Conservation (phyloP, 37 sponge, comb jelly and placozoan species). For the Theonella swinhoei region DNA sequence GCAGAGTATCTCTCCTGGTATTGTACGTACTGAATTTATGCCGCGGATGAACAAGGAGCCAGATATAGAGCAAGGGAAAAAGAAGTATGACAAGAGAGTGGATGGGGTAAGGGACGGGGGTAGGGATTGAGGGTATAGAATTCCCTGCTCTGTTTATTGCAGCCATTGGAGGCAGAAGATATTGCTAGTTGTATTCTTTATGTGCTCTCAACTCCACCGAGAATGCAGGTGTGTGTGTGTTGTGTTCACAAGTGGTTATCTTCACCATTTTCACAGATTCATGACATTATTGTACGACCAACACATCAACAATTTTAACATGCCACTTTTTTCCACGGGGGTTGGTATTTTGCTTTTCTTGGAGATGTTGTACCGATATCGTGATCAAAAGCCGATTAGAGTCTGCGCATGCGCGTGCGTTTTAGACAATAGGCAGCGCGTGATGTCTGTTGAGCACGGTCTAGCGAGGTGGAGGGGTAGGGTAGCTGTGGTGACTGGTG, state of each 20-base stretch:
- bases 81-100: conserved; percentile 29
- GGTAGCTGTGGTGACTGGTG: background rate
- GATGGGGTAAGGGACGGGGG: background rate
- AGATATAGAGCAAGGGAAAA: conserved; percentile 38
- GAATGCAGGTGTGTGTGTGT: conserved; percentile 43
- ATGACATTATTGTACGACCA: conserved; percentile 21
- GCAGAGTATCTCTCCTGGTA: no score
- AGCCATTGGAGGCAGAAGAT: conserved; percentile 69
- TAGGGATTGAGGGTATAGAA: no score
- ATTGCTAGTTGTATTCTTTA: conserved; percentile 55
- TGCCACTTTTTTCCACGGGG: no score
- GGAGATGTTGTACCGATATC: no score
- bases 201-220: conserved; percentile 67
- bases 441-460: no score
- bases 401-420: no score
- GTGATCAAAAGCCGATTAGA: no score
- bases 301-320: conserved; percentile 1
- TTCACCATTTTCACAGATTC: conserved; percentile 2
- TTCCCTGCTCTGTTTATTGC: no score
- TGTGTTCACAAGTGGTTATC: background rate
- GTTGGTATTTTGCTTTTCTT: no score
- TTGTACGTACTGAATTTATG: conserved; percentile 67
- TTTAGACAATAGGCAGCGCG: no score
- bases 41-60: conserved; percentile 25
- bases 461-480: background rate